phyloP scores from a whole-genome alignment of 2,797 vertebrate species.

The Triplophysa bombifrons region DNA sequence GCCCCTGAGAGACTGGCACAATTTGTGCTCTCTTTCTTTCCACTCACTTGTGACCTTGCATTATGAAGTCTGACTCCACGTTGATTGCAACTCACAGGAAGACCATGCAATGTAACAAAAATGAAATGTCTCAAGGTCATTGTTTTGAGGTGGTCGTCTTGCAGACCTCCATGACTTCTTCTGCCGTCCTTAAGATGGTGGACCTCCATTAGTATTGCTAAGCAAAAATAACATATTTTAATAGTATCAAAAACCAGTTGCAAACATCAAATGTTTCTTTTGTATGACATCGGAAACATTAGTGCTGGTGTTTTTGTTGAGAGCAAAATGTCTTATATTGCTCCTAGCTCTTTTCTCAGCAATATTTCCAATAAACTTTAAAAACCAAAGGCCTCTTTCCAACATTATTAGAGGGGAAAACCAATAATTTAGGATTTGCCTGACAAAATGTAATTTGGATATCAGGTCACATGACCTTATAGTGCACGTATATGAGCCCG shows the following conservation, averaged over 20 bases:
- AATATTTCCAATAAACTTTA: constrained; percentile 17
- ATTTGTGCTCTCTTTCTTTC: not conserved
- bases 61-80: constrained; percentile 8
- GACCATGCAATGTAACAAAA: constrained; percentile 1
- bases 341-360: constrained; percentile 31
- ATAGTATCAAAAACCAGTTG: not conserved
- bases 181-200: not conserved
- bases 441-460: constrained; percentile 2
- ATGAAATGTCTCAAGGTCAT: not conserved
- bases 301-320: constrained; percentile 16
- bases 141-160: not conserved
- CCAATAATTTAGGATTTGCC: constrained; percentile 15
- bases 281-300: not conserved
- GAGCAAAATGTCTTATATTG: constrained; percentile 1
- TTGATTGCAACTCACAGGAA: constrained; percentile 39
- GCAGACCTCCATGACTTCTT: not conserved
- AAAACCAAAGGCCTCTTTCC: not conserved
- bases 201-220: not conserved
- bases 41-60: constrained; percentile 19
- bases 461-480: not conserved
- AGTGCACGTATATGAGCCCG: constrained; percentile 26
- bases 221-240: not conserved
- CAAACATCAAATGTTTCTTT: constrained; percentile 6
- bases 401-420: not conserved
- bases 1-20: constrained; percentile 34